Conservation (phyloP, 2,113 vertebrate species). For the Girardinichthys multiradiatus region DNA sequence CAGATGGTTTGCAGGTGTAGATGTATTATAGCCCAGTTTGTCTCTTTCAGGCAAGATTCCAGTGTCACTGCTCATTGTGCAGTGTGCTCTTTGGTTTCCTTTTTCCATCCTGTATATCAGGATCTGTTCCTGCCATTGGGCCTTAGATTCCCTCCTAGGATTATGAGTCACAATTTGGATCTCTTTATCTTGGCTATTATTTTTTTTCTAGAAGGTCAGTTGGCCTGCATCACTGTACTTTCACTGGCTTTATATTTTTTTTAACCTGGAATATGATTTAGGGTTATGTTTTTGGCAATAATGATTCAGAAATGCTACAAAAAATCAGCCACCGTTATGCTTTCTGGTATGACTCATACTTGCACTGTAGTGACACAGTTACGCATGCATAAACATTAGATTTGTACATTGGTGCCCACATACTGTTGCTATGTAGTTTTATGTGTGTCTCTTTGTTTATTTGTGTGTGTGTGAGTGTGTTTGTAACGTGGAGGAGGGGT, state of each 20-base stretch:
- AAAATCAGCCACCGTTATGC: constrained; percentile 10
- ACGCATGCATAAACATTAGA: constrained; percentile 45
- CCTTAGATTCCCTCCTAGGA: constrained; percentile 2
- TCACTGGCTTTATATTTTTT: not conserved
- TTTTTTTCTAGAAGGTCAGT: not conserved
- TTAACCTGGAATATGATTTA: not conserved
- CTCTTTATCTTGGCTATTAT: not conserved
- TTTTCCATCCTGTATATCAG: not conserved
- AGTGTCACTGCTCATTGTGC: constrained; percentile 25
- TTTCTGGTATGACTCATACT: constrained; percentile 45
- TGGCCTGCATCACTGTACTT: not conserved
- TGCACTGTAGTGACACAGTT: constrained; percentile 50
- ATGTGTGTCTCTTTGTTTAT: constrained; percentile 35
- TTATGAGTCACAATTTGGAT: not conserved
- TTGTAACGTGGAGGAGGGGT: not conserved
- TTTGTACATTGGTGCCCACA: constrained; percentile 33
- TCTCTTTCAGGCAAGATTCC: constrained; percentile 36
- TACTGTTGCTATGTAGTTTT: constrained; percentile 38
- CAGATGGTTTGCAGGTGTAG: constrained; percentile 64
- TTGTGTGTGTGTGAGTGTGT: constrained; percentile 16
- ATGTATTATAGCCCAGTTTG: constrained; percentile 43
- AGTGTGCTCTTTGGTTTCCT: not conserved
- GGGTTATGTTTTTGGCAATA: not conserved
- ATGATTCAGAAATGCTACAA: not conserved
- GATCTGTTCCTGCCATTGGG: constrained; percentile 26